These are phyloP conservation scores for Glandiceps talaboti DNA, from an alignment of 53 echinoderm and acorn worm genomes.

Conservation along the genomic window DNA sequence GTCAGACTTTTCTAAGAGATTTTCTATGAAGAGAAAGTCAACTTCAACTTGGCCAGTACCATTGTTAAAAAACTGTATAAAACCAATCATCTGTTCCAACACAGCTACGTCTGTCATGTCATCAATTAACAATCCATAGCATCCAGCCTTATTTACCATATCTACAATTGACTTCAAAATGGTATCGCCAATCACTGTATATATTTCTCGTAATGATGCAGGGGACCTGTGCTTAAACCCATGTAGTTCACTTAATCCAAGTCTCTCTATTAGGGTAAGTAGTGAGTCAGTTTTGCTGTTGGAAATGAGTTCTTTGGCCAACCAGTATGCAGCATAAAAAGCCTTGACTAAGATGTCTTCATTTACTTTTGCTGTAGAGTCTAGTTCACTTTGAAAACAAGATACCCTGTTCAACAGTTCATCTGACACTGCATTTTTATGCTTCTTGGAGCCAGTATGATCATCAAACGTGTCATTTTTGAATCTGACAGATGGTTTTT, in stretches of 20 bases:
- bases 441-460: slow-evolving; percentile 3
- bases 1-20: background rate
- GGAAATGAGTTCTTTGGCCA: slow-evolving; percentile 7
- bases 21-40: background rate
- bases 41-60: background rate
- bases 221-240: slow-evolving; percentile 9
- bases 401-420: slow-evolving; percentile 10
- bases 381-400: slow-evolving; percentile 5
- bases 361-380: slow-evolving; percentile 1
- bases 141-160: too few species aligned
- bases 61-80: background rate
- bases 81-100: slow-evolving; percentile 1
- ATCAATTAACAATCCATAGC: too few species aligned
- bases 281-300: slow-evolving; percentile 3
- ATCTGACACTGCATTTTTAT: slow-evolving; percentile 2
- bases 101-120: too few species aligned
- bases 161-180: too few species aligned
- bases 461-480: slow-evolving; percentile 8
- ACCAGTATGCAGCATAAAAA: slow-evolving; percentile 1
- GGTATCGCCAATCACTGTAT: too few species aligned
- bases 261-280: slow-evolving; percentile 2
- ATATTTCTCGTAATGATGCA: slow-evolving; percentile 10
- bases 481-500: slow-evolving; percentile 3
- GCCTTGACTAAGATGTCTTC: slow-evolving; percentile 5
- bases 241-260: slow-evolving; percentile 5